Conservation (phyloP, 1,140 invertebrate genomes). For the Diorhabda sublineata region DNA sequence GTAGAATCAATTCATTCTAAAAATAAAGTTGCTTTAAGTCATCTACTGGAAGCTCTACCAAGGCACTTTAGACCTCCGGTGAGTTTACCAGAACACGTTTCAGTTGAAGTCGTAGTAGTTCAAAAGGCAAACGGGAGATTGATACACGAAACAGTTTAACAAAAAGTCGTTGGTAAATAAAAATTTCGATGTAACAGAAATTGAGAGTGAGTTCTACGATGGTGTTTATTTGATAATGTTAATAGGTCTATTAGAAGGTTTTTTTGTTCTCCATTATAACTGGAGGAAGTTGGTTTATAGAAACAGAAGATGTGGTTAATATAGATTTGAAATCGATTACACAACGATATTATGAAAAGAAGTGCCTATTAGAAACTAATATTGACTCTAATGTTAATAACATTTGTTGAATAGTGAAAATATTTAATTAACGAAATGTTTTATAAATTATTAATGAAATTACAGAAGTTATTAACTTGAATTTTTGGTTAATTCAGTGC, state of each 20-base stretch:
- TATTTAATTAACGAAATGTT: too few species aligned
- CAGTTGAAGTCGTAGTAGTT: constrained; percentile 84
- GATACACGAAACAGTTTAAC: constrained; percentile 70
- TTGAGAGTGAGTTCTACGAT: constrained; percentile 95
- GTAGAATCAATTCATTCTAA: constrained; percentile 95
- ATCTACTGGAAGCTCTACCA: constrained; percentile 88
- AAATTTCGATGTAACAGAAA: constrained; percentile 90
- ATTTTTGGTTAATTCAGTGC: too few species aligned
- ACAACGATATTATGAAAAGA: constrained; percentile 59
- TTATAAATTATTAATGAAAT: too few species aligned
- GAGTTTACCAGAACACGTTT: constrained; percentile 92
- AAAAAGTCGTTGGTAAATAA: constrained; percentile 97
- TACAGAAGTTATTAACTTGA: too few species aligned
- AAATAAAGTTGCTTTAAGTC: constrained; percentile 92
- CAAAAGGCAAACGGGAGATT: constrained; percentile 71
- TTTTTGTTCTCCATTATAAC: constrained; percentile 95
- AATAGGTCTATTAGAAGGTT: constrained; percentile 94
- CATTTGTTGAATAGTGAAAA: too few species aligned
- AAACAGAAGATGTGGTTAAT: constrained; percentile 98
- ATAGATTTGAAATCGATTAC: constrained; percentile 96
- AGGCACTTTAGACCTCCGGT: constrained; percentile 93
- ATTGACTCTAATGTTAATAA: too few species aligned
- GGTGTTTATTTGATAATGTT: constrained; percentile 93
- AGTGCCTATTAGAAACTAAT: constrained; percentile 11
- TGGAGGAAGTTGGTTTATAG: constrained; percentile 95